Conservation (phyloP, 2,113 vertebrate genomes). For the Centrocercus urophasianus region DNA sequence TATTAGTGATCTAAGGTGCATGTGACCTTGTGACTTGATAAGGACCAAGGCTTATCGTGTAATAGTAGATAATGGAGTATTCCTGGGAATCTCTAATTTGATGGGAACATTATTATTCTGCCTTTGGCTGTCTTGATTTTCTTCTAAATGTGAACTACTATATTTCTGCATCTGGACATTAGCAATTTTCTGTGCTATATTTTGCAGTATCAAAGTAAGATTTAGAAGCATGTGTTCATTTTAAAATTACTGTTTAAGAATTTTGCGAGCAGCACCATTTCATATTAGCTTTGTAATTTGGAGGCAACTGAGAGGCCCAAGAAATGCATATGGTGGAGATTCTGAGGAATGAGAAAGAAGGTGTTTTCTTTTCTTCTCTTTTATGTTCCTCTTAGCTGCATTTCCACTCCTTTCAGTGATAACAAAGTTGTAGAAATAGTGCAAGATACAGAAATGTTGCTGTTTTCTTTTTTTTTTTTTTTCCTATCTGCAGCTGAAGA, state of each 20-base stretch:
- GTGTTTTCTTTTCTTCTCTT: background rate
- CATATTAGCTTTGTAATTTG: background rate
- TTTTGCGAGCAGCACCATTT: background rate
- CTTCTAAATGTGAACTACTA: background rate
- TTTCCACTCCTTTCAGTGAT: background rate
- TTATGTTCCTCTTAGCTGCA: background rate
- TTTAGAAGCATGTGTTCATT: background rate
- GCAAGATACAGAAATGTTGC: background rate
- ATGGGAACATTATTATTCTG: background rate
- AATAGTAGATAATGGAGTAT: background rate
- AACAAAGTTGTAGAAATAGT: background rate
- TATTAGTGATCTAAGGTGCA: background rate
- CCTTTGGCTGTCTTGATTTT: background rate
- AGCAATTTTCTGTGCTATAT: background rate
- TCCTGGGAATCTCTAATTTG: background rate
- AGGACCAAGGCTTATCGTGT: background rate
- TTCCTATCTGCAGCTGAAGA: background rate
- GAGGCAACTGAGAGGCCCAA: background rate
- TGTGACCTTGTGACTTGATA: accelerated
- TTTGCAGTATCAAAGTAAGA: background rate
- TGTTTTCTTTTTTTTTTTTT: background rate
- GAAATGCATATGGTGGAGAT: background rate
- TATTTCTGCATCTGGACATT: background rate
- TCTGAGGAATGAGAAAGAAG: background rate
- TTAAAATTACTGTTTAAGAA: background rate